These are phyloP conservation scores for Parochlus steinenii DNA, from an alignment of 2,888 invertebrate genomes.

Conservation along the genomic window DNA sequence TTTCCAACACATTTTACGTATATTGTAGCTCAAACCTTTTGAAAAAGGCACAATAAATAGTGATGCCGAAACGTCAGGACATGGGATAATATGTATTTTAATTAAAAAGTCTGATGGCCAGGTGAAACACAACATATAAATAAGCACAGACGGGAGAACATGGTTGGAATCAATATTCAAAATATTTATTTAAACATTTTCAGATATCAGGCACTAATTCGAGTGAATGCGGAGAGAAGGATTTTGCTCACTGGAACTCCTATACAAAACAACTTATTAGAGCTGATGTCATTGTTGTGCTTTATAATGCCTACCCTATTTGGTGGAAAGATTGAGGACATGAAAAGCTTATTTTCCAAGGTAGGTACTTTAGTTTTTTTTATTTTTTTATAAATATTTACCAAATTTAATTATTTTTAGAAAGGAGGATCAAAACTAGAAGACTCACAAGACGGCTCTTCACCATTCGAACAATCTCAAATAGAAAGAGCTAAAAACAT, in stretches of 20 bases:
- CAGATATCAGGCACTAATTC: slow-evolving; percentile 77
- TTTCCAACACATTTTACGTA: too few relatives aligned
- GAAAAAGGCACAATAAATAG: too few relatives aligned
- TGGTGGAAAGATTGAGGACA: slow-evolving; percentile 67
- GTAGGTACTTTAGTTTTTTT: slow-evolving; percentile 33
- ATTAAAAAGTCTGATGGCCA: too few relatives aligned
- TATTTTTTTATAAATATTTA: slow-evolving; percentile 16
- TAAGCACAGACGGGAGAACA: too few relatives aligned
- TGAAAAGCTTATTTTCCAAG: slow-evolving; percentile 76
- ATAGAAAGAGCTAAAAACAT: slow-evolving; percentile 87
- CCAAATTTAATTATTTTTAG: slow-evolving; percentile 17
- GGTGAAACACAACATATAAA: too few relatives aligned
- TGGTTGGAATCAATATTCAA: too few relatives aligned
- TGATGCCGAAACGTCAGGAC: slow-evolving; percentile 81
- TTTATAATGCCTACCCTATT: slow-evolving; percentile 96
- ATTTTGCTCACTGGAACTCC: slow-evolving; percentile 90
- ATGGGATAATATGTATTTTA: too few relatives aligned
- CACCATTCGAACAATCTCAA: slow-evolving; percentile 76
- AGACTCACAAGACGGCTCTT: slow-evolving; percentile 39
- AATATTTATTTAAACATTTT: too few relatives aligned
- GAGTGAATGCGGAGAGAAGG: slow-evolving; percentile 73
- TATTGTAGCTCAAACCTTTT: too few relatives aligned
- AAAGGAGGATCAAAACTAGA: slow-evolving; percentile 33
- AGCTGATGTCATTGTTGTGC: slow-evolving; percentile 85
- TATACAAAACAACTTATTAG: slow-evolving; percentile 86